A percentile compares a stretch with the other conserved stretches of the same genome.
These are phyloP conservation scores for Heliconius himera DNA, from an alignment of 1,140 invertebrate genomes.

Conservation along the genomic window DNA sequence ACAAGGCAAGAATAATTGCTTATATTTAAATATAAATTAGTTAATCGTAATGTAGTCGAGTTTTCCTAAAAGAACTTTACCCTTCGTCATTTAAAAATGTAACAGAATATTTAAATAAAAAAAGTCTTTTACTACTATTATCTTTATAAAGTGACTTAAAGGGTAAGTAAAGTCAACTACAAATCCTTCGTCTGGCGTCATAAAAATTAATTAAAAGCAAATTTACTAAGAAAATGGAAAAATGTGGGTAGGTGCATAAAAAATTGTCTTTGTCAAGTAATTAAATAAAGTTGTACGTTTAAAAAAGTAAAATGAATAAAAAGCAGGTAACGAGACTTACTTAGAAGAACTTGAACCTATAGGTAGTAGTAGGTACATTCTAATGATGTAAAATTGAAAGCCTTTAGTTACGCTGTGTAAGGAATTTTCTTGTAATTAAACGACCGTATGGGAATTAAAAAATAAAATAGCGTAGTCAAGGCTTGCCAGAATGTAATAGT, in stretches of 20 bases:
- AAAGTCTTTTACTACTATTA: neutral
- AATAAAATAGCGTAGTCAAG: neutral
- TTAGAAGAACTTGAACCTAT: neutral
- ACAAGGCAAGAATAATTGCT: too few species aligned
- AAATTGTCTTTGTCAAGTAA: conserved; percentile 9
- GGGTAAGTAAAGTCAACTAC: neutral
- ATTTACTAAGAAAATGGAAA: conserved; percentile 11
- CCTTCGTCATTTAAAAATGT: neutral
- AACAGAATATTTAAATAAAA: neutral
- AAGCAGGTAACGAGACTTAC: neutral
- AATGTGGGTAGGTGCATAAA: neutral
- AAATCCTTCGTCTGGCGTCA: neutral
- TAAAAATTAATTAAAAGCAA: conserved; percentile 10
- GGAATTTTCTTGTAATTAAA: conserved; percentile 6
- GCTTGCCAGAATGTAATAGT: neutral
- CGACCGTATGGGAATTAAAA: neutral
- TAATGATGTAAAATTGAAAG: conserved; percentile 6
- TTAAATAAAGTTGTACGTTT: conserved; percentile 11
- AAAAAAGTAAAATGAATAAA: neutral
- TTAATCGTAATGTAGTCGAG: too few species aligned
- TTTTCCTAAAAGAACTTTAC: too few species aligned
- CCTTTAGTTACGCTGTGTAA: neutral
- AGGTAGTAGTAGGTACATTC: neutral
- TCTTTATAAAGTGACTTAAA: conserved; percentile 1
- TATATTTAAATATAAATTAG: too few species aligned